Evolutionary conservation across 2,888 invertebrate species (phyloP), one percentile per base, ranked within the genome.

Genomic region (Steinernema scapterisci): DNA sequence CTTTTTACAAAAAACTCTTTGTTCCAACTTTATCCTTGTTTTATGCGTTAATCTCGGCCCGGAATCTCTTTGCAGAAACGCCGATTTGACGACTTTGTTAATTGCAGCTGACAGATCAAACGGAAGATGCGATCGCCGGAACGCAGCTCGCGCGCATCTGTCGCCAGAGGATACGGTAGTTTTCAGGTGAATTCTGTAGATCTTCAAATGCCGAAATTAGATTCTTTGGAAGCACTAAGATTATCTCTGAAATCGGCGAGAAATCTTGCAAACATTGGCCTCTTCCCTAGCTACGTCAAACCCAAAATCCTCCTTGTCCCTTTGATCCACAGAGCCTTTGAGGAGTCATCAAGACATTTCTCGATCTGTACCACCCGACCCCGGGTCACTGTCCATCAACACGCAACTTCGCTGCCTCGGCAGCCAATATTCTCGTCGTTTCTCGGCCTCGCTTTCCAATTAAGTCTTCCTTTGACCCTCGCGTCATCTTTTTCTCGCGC

Each of bases 71-170:
- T 48, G 16, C n/a, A n/a, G 13, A 48, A 48, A 5, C 63, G 31
- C 25, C 63, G 63, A 16, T 63, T 54, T 63, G 63, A 63, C 38
- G 63, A 63, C 63, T 63, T 63, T 27, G 63, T 63, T 63, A 63
- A 63, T 63, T 27, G 31, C 31, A 63, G 38, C 38, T 63, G 63
- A 63, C 63, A 63, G 31, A 31, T 63, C 63, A 63, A 63, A 63
- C 25, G 31, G 23, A 3, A 16, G 63, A 63, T 63, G 25, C 63
- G 31, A 63, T 63, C 63, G 13, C 11, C 31, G 38, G 9, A 38
- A 25, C 38, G 16, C 31, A 2, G 31, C 16, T 63, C 31, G 63
- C 31, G 31, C 38, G 7, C 63, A 63, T 1, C 63, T 63, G 63
- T 63, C 63, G 25, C 63, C 1, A 2, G 27, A 9, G 63, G 31